phyloP scores from a whole-genome alignment of 2,797 vertebrate species.

The Anolis apletophallus region DNA sequence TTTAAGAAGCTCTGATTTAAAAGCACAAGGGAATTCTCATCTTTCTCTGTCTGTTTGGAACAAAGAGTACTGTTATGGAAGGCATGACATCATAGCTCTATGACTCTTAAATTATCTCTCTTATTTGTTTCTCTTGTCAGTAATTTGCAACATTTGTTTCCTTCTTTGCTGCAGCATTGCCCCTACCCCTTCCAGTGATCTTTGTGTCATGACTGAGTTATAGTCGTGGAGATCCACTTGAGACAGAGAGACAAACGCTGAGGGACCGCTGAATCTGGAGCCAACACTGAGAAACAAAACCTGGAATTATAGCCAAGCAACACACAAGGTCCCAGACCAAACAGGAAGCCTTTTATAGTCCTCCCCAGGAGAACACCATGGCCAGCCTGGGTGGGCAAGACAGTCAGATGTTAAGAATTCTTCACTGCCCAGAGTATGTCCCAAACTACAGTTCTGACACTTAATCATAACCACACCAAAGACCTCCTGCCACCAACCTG shows the following conservation, averaged over 20 bases:
- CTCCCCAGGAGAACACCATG: background rate
- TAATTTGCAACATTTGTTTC: background rate
- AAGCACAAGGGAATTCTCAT: background rate
- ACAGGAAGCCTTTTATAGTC: conserved; percentile 4
- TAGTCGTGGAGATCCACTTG: background rate
- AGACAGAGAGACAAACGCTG: background rate
- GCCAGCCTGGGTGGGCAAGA: background rate
- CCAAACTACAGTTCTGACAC: background rate
- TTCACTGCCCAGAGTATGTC: background rate
- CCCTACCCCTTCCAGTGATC: background rate
- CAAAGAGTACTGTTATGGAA: background rate
- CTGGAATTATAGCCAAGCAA: background rate
- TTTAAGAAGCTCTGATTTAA: no score
- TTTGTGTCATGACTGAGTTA: background rate
- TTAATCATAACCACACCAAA: no score
- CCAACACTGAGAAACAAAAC: background rate
- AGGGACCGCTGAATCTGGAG: background rate
- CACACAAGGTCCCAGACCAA: background rate
- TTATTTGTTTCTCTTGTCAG: background rate
- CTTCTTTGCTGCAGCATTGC: background rate
- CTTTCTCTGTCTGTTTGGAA: background rate
- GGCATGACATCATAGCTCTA: background rate
- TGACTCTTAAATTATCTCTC: background rate
- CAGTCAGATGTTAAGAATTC: background rate
- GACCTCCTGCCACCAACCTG: background rate